phyloP scores from a whole-genome alignment of 1,140 invertebrate species.

The Sinella curviseta region DNA sequence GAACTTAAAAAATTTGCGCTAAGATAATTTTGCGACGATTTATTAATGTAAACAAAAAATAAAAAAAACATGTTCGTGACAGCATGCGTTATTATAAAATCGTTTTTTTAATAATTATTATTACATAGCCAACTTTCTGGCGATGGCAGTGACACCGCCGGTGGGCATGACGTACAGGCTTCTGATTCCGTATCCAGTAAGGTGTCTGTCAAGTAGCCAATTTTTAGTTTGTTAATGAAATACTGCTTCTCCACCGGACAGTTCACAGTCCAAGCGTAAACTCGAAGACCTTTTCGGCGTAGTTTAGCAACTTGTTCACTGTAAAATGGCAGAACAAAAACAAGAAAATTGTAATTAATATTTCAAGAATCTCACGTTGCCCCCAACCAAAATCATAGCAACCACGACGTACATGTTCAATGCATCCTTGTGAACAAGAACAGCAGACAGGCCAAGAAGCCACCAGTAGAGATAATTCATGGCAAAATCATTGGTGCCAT shows the following conservation, averaged over 20 bases:
- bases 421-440: conserved; percentile 69
- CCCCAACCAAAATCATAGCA: background rate
- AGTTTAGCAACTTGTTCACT: conserved; percentile 32
- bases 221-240: conserved; percentile 28
- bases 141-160: too few relatives aligned
- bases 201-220: conserved; percentile 34
- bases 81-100: too few relatives aligned
- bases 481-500: conserved; percentile 53
- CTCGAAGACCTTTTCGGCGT: conserved; percentile 32
- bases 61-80: background rate
- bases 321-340: background rate
- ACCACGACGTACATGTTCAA: conserved; percentile 62
- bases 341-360: background rate
- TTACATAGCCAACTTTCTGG: background rate
- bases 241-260: conserved; percentile 43
- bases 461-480: conserved; percentile 60
- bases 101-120: background rate
- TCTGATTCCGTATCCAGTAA: background rate
- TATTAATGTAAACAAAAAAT: background rate
- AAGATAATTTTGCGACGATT: background rate
- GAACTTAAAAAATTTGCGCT: background rate
- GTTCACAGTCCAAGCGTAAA: conserved; percentile 45
- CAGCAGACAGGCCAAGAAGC: conserved; percentile 63
- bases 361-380: background rate
- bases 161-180: background rate